Conservation (phyloP, 2,888 invertebrate species). For the Malacosoma neustria region DNA sequence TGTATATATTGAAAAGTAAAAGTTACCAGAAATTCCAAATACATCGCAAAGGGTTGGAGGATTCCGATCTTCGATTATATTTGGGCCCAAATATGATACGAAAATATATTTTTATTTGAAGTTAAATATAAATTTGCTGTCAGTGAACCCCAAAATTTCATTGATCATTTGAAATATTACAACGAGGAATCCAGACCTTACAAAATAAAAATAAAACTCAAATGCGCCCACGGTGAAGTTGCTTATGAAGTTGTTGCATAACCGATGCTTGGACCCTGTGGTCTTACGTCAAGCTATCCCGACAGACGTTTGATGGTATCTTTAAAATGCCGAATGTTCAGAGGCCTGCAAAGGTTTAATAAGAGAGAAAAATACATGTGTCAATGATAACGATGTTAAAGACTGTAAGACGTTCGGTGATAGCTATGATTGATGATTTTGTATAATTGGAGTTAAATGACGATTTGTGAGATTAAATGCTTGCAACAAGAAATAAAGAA, state of each 20-base stretch:
- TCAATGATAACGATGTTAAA: neutral
- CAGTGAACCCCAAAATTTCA: neutral
- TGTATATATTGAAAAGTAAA: no score
- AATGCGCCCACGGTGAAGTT: conserved; percentile 41
- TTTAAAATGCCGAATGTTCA: conserved; percentile 32
- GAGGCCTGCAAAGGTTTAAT: conserved; percentile 4
- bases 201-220: conserved; percentile 35
- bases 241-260: conserved; percentile 50
- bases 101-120: no score
- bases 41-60: no score
- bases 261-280: conserved; percentile 34
- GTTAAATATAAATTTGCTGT: neutral
- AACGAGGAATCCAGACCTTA: conserved; percentile 22
- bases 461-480: no score
- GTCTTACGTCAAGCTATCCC: conserved; percentile 28
- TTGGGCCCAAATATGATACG: no score
- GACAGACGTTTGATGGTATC: conserved; percentile 26
- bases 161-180: neutral
- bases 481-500: no score
- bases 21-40: no score
- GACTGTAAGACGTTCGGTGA: neutral
- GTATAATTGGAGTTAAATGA: neutral
- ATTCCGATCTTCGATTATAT: no score
- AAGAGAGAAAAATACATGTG: neutral
- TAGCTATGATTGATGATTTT: neutral